Conservation (phyloP, 2,113 vertebrate species). For the Podarcis raffonei region DNA sequence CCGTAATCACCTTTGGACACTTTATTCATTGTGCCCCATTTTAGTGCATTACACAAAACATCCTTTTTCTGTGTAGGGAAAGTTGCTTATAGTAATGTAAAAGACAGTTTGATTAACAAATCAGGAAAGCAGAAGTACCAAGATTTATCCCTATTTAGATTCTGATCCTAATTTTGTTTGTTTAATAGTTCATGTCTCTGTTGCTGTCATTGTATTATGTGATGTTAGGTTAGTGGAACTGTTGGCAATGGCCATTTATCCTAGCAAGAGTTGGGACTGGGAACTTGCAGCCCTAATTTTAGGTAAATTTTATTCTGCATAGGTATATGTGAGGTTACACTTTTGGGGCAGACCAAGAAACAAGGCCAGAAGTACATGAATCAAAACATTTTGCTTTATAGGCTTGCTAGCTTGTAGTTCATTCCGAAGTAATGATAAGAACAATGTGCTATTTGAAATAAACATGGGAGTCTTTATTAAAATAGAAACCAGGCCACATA, state of each 20-base stretch:
- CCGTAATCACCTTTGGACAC: background rate
- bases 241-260: background rate
- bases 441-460: background rate
- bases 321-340: background rate
- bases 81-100: slow-evolving; percentile 27
- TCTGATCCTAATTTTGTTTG: too few relatives aligned
- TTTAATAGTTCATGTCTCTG: background rate
- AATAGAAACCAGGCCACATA: background rate
- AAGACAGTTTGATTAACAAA: slow-evolving; percentile 23
- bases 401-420: background rate
- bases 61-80: background rate
- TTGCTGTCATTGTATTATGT: background rate
- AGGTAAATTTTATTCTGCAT: background rate
- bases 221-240: background rate
- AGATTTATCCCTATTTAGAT: background rate
- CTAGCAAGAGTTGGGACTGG: background rate
- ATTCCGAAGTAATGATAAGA: slow-evolving; percentile 22
- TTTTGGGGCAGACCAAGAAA: background rate
- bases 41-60: background rate
- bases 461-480: background rate
- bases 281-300: background rate
- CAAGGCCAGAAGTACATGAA: background rate
- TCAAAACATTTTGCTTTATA: background rate
- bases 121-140: background rate
- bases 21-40: background rate